Evolutionary conservation across 1,140 invertebrate genomes (phyloP), one percentile per base, ranked within the genome.

Genomic region (Musca domestica): DNA sequence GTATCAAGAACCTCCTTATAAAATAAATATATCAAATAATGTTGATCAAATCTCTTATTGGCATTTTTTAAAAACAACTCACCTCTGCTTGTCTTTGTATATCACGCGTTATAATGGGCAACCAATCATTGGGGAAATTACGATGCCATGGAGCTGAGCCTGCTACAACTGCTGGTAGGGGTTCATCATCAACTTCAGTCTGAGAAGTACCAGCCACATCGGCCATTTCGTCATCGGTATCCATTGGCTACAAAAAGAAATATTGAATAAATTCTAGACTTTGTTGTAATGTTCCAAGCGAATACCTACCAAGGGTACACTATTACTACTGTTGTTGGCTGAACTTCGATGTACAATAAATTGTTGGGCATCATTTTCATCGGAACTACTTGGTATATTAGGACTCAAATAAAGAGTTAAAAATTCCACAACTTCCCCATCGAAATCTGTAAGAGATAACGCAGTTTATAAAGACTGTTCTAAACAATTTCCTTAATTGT

Each of bases 101-200:
- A 78, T 95, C 92, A 19, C 88, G 84, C 7, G 89, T 87, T 63
- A 95, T 93, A 61, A 93, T 89, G 3, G 92, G 92, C 20, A 95
- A 87, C 92, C 92, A 94, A 52, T 92, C 90, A 63, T 82, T 75
- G 19, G 86, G 85, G 27, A 88, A 82, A 69, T 82, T 81, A 67
- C 69, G 78, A 74, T 88, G 87, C 87, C 87, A 88, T 0, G 81
- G 69, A 72, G 88, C 85, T 4, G 86, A 83, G 25, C 86, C 86
- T 20, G 85, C 72, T 6, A 84, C 77, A 17, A 88, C 83, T 67
- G 81, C 75, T 6, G 86, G 84, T 47, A 87, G 70, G 0, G 61
- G 61, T 56, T 68, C 67, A 30, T 49, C 49, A 46, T 52, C n/a
- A 49, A 34, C 15, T 49, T 69, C 68, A 25, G 52, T 19, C 49